Base-by-base conservation (phyloP, 2,797 vertebrate genomes). In the Nannoperca obscura region DNA sequence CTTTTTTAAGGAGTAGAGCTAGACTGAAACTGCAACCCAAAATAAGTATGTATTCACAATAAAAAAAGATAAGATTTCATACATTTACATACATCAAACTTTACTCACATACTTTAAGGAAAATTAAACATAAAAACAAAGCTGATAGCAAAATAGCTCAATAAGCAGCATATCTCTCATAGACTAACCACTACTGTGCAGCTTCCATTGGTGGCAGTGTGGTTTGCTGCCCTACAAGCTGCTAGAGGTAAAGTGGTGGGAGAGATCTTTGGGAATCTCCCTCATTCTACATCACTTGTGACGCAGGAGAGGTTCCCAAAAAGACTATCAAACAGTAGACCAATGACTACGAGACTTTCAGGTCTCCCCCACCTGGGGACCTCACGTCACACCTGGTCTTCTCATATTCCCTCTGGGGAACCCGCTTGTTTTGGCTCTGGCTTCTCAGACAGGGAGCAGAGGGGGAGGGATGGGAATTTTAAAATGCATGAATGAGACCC, bases 351-450 rank as follows among this genome's bases (percentile, higher is more conserved):
- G 2, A 62, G 36, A 30, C 57, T 50, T 49, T 69, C 27, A 42
- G 59, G 74, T 44, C 38, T 62, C 57, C 62, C 78, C 71, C 57
- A 83, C 70, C 80, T 78, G 85, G 57, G 40, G 27, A 7, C 71
- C 62, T 47, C 62, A 80, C 79, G 86, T 91, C 89, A 91, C 83
- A 83, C 59, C 73, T 71, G 75, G 61, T 72, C 77, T 81, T 90
- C 88, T 92, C 83, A 69, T 4, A 40, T 94, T 92, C 14, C 84
- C 74, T 72, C 77, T 68, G 78, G 84, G 82, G 84, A 91, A 80
- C 66, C 78, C 52, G 2, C 22, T 70, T 12, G 55, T 58, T 76
- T 78, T 80, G 66, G 71, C 69, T 65, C n/a, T 7, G 47, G 46
- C 55, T 36, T 64, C 59, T 79, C 50, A 67, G 24, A 55, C 49